Evolutionary conservation across 2,113 vertebrate genomes (phyloP).

Genomic region (Scomber colias): DNA sequence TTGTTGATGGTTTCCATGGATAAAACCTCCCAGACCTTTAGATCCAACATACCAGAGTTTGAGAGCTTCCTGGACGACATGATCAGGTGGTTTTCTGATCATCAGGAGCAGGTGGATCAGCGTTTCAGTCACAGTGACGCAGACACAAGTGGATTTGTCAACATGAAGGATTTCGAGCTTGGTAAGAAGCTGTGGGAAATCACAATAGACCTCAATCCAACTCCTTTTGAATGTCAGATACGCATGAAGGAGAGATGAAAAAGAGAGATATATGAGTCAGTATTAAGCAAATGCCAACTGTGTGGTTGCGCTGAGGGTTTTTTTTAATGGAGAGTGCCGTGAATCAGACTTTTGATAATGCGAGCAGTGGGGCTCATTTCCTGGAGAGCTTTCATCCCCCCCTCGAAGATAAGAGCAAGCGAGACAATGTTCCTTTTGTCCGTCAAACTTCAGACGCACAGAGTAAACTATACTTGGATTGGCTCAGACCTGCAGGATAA

Average conservation of each 20-base stretch:
- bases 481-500: not conserved
- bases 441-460: constrained; percentile 22
- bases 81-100: constrained; percentile 42
- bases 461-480: constrained; percentile 13
- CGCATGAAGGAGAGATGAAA: constrained; percentile 16
- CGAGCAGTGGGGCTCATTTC: constrained; percentile 48
- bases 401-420: constrained; percentile 47
- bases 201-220: not conserved
- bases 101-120: constrained; percentile 26
- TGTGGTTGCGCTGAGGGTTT: constrained; percentile 18
- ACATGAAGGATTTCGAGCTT: constrained; percentile 43
- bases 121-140: constrained; percentile 19
- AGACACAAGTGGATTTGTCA: constrained; percentile 44
- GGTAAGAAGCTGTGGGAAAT: constrained; percentile 38
- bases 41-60: not conserved
- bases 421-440: constrained; percentile 66
- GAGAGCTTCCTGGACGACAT: constrained; percentile 9
- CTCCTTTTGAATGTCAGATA: constrained; percentile 20
- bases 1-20: not conserved
- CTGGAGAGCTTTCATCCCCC: not conserved
- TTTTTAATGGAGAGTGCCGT: constrained; percentile 38
- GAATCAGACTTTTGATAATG: constrained; percentile 48
- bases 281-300: constrained; percentile 23
- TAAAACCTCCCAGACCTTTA: not conserved
- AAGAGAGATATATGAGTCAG: constrained; percentile 37